Evolutionary conservation across 2,113 vertebrate genomes (phyloP).

Genomic region (Sapayoa aenigma): DNA sequence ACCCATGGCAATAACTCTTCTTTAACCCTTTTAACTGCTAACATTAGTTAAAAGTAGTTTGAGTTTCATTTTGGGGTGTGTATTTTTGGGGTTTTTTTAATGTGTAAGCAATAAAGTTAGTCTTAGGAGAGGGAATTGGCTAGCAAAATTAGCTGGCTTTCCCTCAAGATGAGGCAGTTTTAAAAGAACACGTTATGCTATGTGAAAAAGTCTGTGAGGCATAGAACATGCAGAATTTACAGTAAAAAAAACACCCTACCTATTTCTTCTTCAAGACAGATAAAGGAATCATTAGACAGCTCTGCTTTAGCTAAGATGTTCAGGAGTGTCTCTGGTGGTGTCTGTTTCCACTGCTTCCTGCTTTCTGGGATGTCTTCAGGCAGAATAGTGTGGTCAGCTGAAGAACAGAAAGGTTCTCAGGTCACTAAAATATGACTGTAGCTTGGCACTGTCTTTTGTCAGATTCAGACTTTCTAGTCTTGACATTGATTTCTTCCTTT

Average conservation of each 20-base stretch:
- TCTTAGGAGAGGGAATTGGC: background rate
- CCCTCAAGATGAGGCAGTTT: background rate
- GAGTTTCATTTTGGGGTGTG: background rate
- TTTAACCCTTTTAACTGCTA: background rate
- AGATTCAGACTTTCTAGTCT: background rate
- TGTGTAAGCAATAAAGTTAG: background rate
- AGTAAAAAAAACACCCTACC: conserved; percentile 50
- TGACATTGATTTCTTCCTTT: background rate
- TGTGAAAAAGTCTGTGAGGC: background rate
- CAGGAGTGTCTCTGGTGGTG: conserved; percentile 75
- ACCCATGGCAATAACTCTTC: background rate
- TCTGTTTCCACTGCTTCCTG: conserved; percentile 74
- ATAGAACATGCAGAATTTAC: background rate
- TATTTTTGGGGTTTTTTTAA: background rate
- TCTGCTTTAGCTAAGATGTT: conserved; percentile 70
- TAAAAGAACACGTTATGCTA: background rate
- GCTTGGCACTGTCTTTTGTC: background rate
- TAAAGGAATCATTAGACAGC: conserved; percentile 51
- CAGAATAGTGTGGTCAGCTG: conserved; percentile 8
- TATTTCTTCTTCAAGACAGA: conserved; percentile 6
- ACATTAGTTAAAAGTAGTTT: background rate
- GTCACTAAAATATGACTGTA: background rate
- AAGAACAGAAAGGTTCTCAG: background rate
- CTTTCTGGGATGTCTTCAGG: conserved; percentile 3
- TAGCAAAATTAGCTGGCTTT: background rate